Evolutionary conservation across 2,888 invertebrate genomes (phyloP), one percentile per base, ranked within the genome.

Genomic region (Ariolimax columbianus): DNA sequence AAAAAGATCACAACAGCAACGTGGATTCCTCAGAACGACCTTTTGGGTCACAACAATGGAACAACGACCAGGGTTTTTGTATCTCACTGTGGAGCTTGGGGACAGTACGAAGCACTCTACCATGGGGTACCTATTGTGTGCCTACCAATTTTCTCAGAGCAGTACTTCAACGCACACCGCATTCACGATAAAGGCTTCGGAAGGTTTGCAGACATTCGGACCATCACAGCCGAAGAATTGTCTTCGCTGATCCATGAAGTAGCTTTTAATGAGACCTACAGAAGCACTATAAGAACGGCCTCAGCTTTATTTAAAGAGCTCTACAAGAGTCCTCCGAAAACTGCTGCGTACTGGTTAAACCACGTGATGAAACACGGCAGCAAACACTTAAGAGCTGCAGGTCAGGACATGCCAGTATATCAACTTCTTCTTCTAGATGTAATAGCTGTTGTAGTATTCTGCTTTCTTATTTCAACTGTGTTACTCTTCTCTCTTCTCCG

Each of bases 81-180:
- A 17, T 89, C 90, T 30, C 91, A 91, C 81, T 90, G 89, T 88
- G 91, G 91, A 7, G 88, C 82, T 36, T 89, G 89, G 75, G 89
- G 91, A n/a, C 89, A 88, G 59, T 90, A 87, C 83, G 91, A 91
- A 77, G 89, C 87, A 2, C 75, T 91, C 4, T 90, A 89, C 83
- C 89, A 90, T 79, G 90, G 86, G 9, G 88, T 91, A 1, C 91
- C 91, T 1, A 89, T 90, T 85, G 33, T 91, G 1, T 86, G 86
- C 17, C 40, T 90, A 9, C 88, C 90, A 19, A 33, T 88, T n/a
- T 80, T 86, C 77, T 88, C 82, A 0, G 90, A 89, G 36, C 89
- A 89, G 75, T 77, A 68, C 7, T 86, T 87, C 82, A 90, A 89
- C 66, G 88, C 85, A 19, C 30, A 78, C 38, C 82, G 89, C 1